Base-by-base conservation (phyloP, 2,113 vertebrate genomes). In the Misgurnus mizolepis region DNA sequence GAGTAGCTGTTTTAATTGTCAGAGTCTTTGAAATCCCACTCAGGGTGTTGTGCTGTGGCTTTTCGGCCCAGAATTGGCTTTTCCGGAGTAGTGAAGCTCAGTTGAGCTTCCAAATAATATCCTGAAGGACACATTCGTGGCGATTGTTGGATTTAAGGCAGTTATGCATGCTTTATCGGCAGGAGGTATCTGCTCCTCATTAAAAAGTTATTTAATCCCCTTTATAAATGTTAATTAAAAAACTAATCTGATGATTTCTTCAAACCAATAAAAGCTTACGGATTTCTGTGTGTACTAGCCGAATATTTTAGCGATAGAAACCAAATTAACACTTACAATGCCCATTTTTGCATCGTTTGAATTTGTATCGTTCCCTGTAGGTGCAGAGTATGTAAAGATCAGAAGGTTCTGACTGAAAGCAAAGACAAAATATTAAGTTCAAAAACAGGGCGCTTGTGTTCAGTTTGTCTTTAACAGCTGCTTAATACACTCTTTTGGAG, bases 401-500 rank as follows among this genome's bases (percentile, higher is more conserved):
- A 45, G 41, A 67, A 45, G 4, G 3, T 14, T 5, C 27, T 7
- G 64, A 17, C 55, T 41, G 6, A 66, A 66, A 66, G 14, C 64
- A 67, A 67, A 67, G 8, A 7, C n/a, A n/a, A 39, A 53, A 17
- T 14, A 34, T 34, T 27, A 17, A 18, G 3, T 22, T 11, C 1
- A 45, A 68, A 40, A 41, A 67, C 55, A 67, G 18, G 12, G 27
- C 49, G 50, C 45, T 61, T n/a, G 39, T 66, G 17, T 73, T 78
- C 74, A 77, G 45, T 77, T 71, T 64, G 64, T 58, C 55, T 18
- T 58, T 4, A 58, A 18, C 81, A 86, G 43, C 39, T 72, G 66
- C 79, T 85, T 91, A 91, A 92, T 89, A 88, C 88, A 88, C 86
- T 88, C 67, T 65, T 87, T 85, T 87, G 85, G 77, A 87, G 88